Conservation (phyloP, 1,140 invertebrate genomes). For the honey bee (Apis mellifera) region DNA sequence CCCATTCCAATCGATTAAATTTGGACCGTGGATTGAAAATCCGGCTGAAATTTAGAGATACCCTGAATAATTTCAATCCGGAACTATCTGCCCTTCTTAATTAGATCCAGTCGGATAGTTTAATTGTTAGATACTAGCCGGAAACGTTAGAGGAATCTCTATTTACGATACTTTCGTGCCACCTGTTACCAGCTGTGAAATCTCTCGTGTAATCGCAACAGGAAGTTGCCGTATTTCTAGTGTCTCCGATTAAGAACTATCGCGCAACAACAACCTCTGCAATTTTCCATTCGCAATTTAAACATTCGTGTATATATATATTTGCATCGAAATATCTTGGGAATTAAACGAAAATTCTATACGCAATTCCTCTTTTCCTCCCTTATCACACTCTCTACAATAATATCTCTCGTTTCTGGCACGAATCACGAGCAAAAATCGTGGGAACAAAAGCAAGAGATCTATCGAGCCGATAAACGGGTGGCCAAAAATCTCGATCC, state of each 20-base stretch:
- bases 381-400: too few relatives aligned
- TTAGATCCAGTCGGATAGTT: constrained; percentile 38
- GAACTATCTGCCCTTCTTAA: constrained; percentile 40
- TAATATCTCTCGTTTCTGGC: too few relatives aligned
- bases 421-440: too few relatives aligned
- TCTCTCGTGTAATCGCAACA: constrained; percentile 11
- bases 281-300: not conserved
- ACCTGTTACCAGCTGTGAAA: constrained; percentile 40
- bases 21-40: constrained; percentile 14
- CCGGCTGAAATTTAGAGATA: constrained; percentile 22
- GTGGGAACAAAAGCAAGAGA: too few relatives aligned
- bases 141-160: constrained; percentile 36
- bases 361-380: too few relatives aligned
- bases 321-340: not conserved
- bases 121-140: constrained; percentile 35
- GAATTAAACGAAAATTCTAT: not conserved
- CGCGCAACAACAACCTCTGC: not conserved
- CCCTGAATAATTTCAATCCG: constrained; percentile 39
- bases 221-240: not conserved
- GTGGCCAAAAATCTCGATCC: too few relatives aligned
- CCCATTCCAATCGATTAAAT: constrained; percentile 35
- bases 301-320: too few relatives aligned
- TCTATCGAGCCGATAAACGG: too few relatives aligned
- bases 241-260: constrained; percentile 6
- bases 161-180: constrained; percentile 47